Percentiles rank a stretch among this genome's conserved stretches.
Conservation (phyloP, 1,140 invertebrate genomes). For the Brachionus asplanchnoidis region DNA sequence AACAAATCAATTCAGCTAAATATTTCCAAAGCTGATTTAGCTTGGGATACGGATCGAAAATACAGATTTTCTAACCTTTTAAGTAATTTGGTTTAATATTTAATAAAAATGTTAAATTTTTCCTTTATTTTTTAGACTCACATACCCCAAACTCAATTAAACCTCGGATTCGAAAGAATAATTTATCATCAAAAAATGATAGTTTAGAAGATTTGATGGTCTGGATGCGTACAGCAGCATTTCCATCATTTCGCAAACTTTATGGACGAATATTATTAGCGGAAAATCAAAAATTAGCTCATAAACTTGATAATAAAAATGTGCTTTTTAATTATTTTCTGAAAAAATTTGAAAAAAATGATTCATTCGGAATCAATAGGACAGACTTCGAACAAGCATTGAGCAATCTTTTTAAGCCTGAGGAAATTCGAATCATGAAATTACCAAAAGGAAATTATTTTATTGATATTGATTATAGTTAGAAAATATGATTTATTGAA, state of each 20-base stretch:
- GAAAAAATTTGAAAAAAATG: constrained; percentile 29
- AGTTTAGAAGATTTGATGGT: constrained; percentile 94
- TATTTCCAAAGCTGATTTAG: constrained; percentile 92
- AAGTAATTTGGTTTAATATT: background rate
- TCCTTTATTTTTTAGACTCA: background rate
- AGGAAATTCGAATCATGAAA: background rate
- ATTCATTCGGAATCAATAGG: background rate
- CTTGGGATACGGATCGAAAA: constrained; percentile 88
- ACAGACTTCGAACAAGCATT: background rate
- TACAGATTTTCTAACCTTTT: constrained; percentile 58
- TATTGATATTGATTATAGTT: constrained; percentile 70
- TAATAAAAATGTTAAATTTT: background rate
- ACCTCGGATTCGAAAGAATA: constrained; percentile 69
- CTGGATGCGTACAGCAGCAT: constrained; percentile 93
- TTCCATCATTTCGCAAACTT: constrained; percentile 89
- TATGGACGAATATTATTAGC: constrained; percentile 76
- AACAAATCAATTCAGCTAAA: constrained; percentile 61
- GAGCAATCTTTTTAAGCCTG: background rate
- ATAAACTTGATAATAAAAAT: constrained; percentile 43
- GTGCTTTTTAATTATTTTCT: background rate
- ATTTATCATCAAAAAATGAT: constrained; percentile 85
- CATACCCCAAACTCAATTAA: constrained; percentile 46
- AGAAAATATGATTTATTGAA: constrained; percentile 44
- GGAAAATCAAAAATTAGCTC: constrained; percentile 63
- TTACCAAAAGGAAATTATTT: constrained; percentile 65